Evolutionary conservation across 2,113 vertebrate species (phyloP), one percentile per base, ranked within the genome.

Genomic region (Ophthalmolycus amberensis): DNA sequence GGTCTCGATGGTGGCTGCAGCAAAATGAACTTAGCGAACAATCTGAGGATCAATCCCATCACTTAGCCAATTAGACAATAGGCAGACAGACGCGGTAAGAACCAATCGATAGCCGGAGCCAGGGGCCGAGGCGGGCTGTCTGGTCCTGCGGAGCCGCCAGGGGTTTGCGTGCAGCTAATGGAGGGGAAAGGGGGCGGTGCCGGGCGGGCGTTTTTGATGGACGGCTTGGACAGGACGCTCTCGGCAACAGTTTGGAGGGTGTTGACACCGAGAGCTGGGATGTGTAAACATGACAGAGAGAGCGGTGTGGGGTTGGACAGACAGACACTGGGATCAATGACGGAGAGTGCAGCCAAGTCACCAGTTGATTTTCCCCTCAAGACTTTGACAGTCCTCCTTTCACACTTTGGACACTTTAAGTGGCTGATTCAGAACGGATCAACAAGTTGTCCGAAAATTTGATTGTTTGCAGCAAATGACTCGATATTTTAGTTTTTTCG

Each of bases 41-140:
- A 94, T 95, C 89, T 88, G 82, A 91, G 88, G 91, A 95, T 95
- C 94, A 95, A 95, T 95, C 89, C 90, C 92, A 94, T 95, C 95
- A 95, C 95, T 95, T 93, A 94, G 91, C 93, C 95, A 95, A 95
- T 95, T 95, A 95, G 93, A 93, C 93, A 92, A 91, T 88, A 89
- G 90, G 88, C 90, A 95, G 94, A 95, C 93, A 94, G 94, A 95
- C 84, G 86, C 91, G 84, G 87, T 91, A 89, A 91, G 89, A 93
- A 90, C 87, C 89, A 89, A 94, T 95, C 95, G 83, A 95, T 95
- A 94, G 82, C 72, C 69, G 94, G 95, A 94, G 94, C 90, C 94
- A 90, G 82, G 83, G 87, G 78, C 84, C 76, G 83, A 90, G 88
- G 88, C 88, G 90, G 91, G 89, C 77, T 82, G 93, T 93, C 93